These are phyloP conservation scores for Psilanteris sp. DNA, from an alignment of 1,140 invertebrate genomes.

Conservation along the genomic window DNA sequence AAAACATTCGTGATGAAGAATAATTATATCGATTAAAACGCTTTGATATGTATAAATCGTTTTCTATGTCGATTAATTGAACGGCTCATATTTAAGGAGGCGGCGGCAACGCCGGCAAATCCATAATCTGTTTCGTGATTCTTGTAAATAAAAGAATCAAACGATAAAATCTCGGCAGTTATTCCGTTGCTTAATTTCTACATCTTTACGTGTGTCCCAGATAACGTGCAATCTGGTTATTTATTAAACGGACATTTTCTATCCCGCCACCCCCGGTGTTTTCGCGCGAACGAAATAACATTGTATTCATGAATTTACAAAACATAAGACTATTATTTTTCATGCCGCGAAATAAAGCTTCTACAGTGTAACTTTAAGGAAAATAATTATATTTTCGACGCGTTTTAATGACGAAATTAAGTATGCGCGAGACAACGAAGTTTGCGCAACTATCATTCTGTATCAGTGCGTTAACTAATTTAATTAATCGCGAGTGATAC, in stretches of 20 bases:
- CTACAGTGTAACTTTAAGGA: no score
- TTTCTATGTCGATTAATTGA: constrained; percentile 32
- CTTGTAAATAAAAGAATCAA: constrained; percentile 29
- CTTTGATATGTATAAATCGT: constrained; percentile 19
- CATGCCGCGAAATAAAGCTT: no score
- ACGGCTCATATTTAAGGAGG: constrained; percentile 15
- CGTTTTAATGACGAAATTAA: constrained; percentile 7
- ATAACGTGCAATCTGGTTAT: constrained; percentile 7
- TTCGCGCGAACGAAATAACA: not conserved
- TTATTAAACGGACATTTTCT: constrained; percentile 9
- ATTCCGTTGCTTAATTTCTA: constrained; percentile 20
- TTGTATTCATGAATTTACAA: no score
- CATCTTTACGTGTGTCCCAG: constrained; percentile 15
- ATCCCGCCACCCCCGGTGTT: not conserved
- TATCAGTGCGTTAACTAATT: constrained; percentile 15
- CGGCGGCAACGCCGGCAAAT: not conserved
- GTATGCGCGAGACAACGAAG: constrained; percentile 1
- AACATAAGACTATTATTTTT: no score
- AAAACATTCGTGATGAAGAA: constrained; percentile 1
- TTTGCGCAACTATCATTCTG: constrained; percentile 5
- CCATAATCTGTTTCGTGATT: constrained; percentile 35
- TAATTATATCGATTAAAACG: constrained; percentile 6
- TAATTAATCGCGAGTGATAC: constrained; percentile 12
- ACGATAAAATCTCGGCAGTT: constrained; percentile 27
- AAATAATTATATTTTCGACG: not conserved